Base-by-base conservation (phyloP, 2,797 vertebrate species). In the Pseudochaenichthys georgianus region DNA sequence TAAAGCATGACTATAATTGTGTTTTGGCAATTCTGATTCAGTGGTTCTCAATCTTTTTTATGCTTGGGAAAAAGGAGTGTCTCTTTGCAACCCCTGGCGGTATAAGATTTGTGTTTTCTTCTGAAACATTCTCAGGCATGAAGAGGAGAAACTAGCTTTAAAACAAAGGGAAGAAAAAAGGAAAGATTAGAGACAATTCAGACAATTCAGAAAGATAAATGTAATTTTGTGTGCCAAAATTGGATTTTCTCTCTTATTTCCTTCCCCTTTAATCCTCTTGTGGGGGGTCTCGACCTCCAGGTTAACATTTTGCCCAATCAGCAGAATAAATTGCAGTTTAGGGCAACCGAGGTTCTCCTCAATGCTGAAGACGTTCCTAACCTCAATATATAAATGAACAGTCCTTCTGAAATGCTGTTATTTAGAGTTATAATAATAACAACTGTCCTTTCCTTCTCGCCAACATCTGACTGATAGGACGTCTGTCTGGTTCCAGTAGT, bases 401-500 rank as follows among this genome's bases (percentile, higher is more conserved):
- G 51, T 58, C 9, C 3, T 11, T 59, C 53, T 66, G 58, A 62
- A 31, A 19, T 4, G 55, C 21, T 1, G 61, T 43, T 62, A 55
- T 50, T 48, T 45, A 38, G 46, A 54, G 31, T 16, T 10, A 2
- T 13, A 13, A 43, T 4, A 19, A 21, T 51, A 9, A 13, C 41
- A 9, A 13, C 41, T 31, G 9, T 15, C 15, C 28, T 9, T 12
- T n/a, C 42, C 31, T 13, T 65, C 17, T 17, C 34, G 10, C 9
- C 57, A 16, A 2, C 9, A 9, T 59, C 9, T 46, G 19, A 64
- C 46, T 46, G 55, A 67, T 53, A 42, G 46, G 50, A n/a, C 53
- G 13, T 53, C 17, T 48, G 70, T 9, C 17, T 68, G 46, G 7
- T 50, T 53, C 58, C 21, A 15, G 54, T 38, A 67, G 53, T 86